Percentiles rank a stretch among this genome's conserved stretches.
Conservation (phyloP, 2,113 vertebrate genomes). For the Paralichthys olivaceus region DNA sequence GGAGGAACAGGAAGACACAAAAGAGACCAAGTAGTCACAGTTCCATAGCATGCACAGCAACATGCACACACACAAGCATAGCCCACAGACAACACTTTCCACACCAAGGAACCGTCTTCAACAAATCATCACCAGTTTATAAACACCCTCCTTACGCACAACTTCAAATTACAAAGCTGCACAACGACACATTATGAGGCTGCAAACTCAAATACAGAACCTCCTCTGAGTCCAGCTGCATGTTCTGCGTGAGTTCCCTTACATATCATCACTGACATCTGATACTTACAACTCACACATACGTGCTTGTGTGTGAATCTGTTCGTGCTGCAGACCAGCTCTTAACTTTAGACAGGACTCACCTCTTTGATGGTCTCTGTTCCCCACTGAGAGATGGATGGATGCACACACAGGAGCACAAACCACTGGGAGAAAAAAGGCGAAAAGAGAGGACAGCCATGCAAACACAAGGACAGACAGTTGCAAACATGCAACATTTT, state of each 20-base stretch:
- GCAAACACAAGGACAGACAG: slow-evolving; percentile 3
- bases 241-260: not conserved
- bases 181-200: not conserved
- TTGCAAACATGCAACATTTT: slow-evolving; percentile 14
- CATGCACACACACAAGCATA: not conserved
- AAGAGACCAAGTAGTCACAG: not conserved
- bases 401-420: slow-evolving; percentile 20
- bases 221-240: slow-evolving; percentile 9
- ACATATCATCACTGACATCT: slow-evolving; percentile 6
- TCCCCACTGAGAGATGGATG: slow-evolving; percentile 33
- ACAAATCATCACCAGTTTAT: not conserved
- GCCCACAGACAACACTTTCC: not conserved
- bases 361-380: slow-evolving; percentile 60
- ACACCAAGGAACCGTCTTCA: not conserved
- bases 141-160: not conserved
- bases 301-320: not conserved
- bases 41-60: not conserved
- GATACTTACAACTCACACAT: not conserved
- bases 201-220: not conserved
- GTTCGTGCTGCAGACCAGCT: slow-evolving; percentile 14
- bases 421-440: slow-evolving; percentile 9
- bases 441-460: not conserved
- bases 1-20: not conserved
- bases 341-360: slow-evolving; percentile 65
- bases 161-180: not conserved